Percentiles rank a stretch among this genome's conserved stretches.
Evolutionary conservation across 2,113 vertebrate genomes (phyloP).

Genomic region (Natator depressus): DNA sequence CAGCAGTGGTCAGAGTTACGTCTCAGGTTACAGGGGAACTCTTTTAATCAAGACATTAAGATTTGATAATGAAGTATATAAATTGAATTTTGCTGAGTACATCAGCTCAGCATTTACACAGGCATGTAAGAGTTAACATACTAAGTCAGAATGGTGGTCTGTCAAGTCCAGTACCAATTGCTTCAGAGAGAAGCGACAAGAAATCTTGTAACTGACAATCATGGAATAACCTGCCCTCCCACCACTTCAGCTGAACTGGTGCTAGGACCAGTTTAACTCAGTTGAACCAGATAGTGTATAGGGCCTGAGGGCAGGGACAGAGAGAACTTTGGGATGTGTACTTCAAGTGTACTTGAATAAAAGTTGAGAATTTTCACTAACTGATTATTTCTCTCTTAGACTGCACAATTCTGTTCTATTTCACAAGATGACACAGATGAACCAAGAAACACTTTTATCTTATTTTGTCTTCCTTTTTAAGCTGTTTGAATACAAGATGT

Average conservation of each 20-base stretch:
- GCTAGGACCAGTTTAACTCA: too few relatives aligned
- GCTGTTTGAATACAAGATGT: neutral
- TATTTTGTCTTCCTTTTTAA: neutral
- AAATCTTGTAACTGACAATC: neutral
- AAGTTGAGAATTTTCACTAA: neutral
- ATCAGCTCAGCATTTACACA: fast-evolving
- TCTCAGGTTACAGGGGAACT: fast-evolving
- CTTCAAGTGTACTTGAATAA: neutral
- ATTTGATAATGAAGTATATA: neutral
- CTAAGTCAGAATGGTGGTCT: neutral
- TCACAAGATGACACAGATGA: fast-evolving
- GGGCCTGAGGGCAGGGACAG: neutral
- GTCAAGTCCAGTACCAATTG: fast-evolving
- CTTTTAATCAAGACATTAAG: neutral
- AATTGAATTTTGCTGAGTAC: fast-evolving
- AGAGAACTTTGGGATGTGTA: neutral
- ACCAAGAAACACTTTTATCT: neutral
- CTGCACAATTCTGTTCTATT: neutral
- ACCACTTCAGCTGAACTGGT: neutral
- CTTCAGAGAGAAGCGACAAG: too few relatives aligned
- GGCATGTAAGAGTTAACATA: fast-evolving
- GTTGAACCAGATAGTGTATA: too few relatives aligned
- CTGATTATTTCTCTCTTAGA: neutral
- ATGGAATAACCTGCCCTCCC: neutral
- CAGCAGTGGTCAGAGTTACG: fast-evolving